Evolutionary conservation across 2,113 vertebrate genomes (phyloP), one percentile per base, ranked within the genome.

Genomic region (Microcebus griseorufus): DNA sequence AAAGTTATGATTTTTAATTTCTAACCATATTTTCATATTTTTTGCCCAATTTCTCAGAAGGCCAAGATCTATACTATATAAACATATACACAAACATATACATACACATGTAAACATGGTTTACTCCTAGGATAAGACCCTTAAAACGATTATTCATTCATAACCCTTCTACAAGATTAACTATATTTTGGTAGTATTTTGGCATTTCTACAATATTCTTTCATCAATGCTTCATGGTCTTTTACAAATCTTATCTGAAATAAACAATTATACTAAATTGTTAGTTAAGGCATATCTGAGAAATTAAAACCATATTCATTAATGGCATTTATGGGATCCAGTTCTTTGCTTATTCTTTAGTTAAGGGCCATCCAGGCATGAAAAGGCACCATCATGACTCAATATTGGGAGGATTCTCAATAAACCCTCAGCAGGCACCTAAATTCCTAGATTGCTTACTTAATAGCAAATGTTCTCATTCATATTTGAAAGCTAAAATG

Each of bases 281-380:
- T 72, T 58, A 95, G 51, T 69, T 27, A 93, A 86, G 18, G 22
- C 83, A 69, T 55, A 51, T 55, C 60, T 88, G 9, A 76, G 42
- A 96, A 97, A 94, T 65, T 23, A 86, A 39, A 92, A 80, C 51
- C 75, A 48, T 16, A 86, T 67, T 84, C 37, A 92, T 18, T 78
- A 76, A 16, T 95, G 45, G 73, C 18, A 84, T 55, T 81, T 90
- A 76, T 4, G 22, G 16, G 55, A 22, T 48, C 76, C 32, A 88
- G 93, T 67, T 85, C 23, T 91, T 70, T 73, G 9, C 42, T 83
- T 45, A 45, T 12, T 34, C 27, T 93, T 88, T 91, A 39, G 22
- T 73, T 87, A 88, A 75, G 64, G 8, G 37, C 22, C 20, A 90
- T 37, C 6, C 76, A n/a, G 55, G 27, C 48, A 94, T 69, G 6